Conservation (phyloP, 2,888 invertebrate genomes). For the Melipona beecheii region DNA sequence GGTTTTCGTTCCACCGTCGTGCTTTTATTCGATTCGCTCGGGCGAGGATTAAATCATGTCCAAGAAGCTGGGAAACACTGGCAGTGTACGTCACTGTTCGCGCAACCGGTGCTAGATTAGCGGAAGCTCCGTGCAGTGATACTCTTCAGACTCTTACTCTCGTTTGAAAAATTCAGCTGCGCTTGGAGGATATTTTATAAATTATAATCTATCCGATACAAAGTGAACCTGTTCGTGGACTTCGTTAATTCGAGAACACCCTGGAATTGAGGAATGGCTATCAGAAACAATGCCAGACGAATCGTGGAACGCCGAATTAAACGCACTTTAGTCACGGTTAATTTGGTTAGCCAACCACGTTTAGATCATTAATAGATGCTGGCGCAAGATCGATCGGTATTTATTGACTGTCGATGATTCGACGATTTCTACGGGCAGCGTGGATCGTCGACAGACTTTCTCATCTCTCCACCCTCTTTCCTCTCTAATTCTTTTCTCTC, state of each 20-base stretch:
- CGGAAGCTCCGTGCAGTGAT: neutral
- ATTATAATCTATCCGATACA: too few relatives aligned
- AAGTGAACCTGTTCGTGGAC: neutral
- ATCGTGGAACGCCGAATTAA: conserved; percentile 69
- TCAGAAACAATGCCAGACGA: conserved; percentile 55
- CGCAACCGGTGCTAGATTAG: conserved; percentile 7
- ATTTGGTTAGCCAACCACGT: conserved; percentile 82
- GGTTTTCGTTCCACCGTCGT: neutral
- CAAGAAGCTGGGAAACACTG: conserved; percentile 25
- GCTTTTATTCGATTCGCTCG: conserved; percentile 14
- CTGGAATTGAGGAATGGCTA: neutral
- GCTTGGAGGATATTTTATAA: neutral
- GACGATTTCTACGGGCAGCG: conserved; percentile 72
- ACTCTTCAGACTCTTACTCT: too few relatives aligned
- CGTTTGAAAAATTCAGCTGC: neutral
- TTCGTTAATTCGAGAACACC: neutral
- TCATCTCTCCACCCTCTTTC: conserved; percentile 26
- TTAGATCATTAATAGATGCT: conserved; percentile 76
- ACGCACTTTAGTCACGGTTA: conserved; percentile 83
- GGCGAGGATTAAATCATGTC: conserved; percentile 16
- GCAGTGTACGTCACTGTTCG: conserved; percentile 11
- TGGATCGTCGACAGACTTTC: conserved; percentile 59
- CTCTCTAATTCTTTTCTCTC: conserved; percentile 15
- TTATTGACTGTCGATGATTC: conserved; percentile 83
- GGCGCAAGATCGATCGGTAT: conserved; percentile 81